A percentile compares a stretch with the other conserved stretches of the same genome.
phyloP scores from a whole-genome alignment of 2,888 invertebrate genomes.

The Drosophila ezoana region DNA sequence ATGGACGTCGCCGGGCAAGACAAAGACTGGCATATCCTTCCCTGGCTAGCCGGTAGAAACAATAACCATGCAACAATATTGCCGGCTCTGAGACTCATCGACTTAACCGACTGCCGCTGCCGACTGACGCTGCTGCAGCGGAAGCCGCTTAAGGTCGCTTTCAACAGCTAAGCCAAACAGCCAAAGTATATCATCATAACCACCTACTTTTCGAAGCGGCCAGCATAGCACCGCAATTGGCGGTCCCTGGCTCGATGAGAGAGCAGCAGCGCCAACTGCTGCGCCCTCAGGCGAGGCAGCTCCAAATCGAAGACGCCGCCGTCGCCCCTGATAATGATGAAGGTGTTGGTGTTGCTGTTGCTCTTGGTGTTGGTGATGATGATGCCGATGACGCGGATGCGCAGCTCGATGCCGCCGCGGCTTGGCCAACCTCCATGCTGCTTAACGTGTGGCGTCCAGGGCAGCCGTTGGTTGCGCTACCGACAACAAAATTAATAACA shows the following conservation, averaged over 20 bases:
- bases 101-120: slow-evolving; percentile 7
- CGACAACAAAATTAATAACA: not conserved
- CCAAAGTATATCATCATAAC: slow-evolving; percentile 82
- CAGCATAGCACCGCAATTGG: slow-evolving; percentile 44
- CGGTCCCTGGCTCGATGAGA: slow-evolving; percentile 59
- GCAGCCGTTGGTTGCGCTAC: slow-evolving; percentile 36
- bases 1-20: slow-evolving; percentile 70
- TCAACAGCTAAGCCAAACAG: slow-evolving; percentile 70
- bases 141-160: slow-evolving; percentile 72
- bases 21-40: slow-evolving; percentile 46
- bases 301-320: slow-evolving; percentile 19
- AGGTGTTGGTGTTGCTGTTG: slow-evolving; percentile 66
- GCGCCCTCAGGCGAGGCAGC: slow-evolving; percentile 46
- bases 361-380: slow-evolving; percentile 48
- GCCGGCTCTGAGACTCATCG: slow-evolving; percentile 50
- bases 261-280: slow-evolving; percentile 62
- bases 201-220: slow-evolving; percentile 79
- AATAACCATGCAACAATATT: slow-evolving; percentile 79
- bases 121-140: slow-evolving; percentile 45
- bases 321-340: slow-evolving; percentile 78
- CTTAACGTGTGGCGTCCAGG: slow-evolving; percentile 1
- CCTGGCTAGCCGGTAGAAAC: slow-evolving; percentile 36
- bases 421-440: slow-evolving; percentile 30
- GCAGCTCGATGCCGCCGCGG: slow-evolving; percentile 26
- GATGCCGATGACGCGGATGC: slow-evolving; percentile 64